These are phyloP conservation scores for Leptinotarsa peninsularis DNA, from an alignment of 2,888 invertebrate species.

Conservation along the genomic window DNA sequence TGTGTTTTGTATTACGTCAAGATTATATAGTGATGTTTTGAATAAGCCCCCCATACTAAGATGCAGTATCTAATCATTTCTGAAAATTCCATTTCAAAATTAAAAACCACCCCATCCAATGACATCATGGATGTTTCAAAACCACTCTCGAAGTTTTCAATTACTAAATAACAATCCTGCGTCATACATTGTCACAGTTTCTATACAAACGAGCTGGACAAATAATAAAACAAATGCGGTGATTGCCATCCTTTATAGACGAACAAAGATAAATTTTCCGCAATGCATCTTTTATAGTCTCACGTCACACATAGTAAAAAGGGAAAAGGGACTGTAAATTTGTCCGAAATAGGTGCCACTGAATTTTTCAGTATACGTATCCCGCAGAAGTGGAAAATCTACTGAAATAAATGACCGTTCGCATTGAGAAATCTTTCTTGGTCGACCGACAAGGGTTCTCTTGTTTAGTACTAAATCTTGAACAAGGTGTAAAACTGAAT, in stretches of 20 bases:
- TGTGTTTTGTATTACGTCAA: no score
- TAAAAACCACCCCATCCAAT: no score
- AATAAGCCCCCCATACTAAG: no score
- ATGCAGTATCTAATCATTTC: no score
- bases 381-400: conserved; percentile 27
- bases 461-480: conserved; percentile 30
- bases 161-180: neutral
- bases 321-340: neutral
- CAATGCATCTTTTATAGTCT: neutral
- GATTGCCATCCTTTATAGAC: neutral
- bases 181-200: neutral
- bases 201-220: neutral
- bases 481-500: conserved; percentile 29
- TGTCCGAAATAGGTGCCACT: conserved; percentile 11
- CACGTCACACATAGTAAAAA: neutral
- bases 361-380: conserved; percentile 33
- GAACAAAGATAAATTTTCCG: neutral
- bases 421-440: conserved; percentile 25
- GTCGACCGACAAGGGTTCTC: conserved; percentile 33
- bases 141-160: no score
- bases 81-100: no score
- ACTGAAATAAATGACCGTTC: conserved; percentile 36
- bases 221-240: neutral
- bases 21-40: no score
- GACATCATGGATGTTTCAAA: no score